Base-by-base conservation (phyloP, 2,888 invertebrate species). In the Monopis laevigella region DNA sequence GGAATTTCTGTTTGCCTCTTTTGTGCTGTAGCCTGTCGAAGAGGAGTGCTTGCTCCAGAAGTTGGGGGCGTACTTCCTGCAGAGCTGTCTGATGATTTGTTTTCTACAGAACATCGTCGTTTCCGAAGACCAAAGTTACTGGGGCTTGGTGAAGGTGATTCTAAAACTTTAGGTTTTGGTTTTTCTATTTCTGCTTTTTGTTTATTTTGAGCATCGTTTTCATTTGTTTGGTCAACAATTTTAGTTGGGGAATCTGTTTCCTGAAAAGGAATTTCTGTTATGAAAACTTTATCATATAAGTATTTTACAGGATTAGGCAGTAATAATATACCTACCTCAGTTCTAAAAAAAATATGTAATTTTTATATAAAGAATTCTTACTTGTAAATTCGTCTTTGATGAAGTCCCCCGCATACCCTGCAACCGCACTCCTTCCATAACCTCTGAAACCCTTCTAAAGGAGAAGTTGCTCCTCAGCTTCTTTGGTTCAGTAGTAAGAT, bases 61-160 rank as follows among this genome's bases (percentile, higher is more conserved):
- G 84, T 82, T 2, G 82, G 83, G 1, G 86, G 85, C 0, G 86
- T 84, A 46, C 82, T 85, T 14, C 83, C 84, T 19, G 82, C 84
- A 8, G 85, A 84, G 50, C 83, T 84, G 48, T 84, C 85, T 41
- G 83, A 83, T 45, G 84, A 84, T 54, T 81, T 82, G 55, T 84
- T 82, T 56, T 82, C 84, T 26, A 81, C 82, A 27, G 86, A 86
- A 44, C 84, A 82, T 46, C 86, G 78, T 32, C 87, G 72, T 56
- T 86, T 86, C 40, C 87, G 72, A 45, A 87, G 65, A 18, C 84
- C 85, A 48, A 84, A 84, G 55, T 71, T 78, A 6, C 64, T 54
- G 2, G 52, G 53, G 3, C 72, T 65, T 8, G 61, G 58, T 10
- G 28, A 19, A 1, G 62, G 50, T 8, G 58, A 54, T 10, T 78